Conservation (phyloP, 2,797 vertebrate genomes). For the Ammospiza maritima region DNA sequence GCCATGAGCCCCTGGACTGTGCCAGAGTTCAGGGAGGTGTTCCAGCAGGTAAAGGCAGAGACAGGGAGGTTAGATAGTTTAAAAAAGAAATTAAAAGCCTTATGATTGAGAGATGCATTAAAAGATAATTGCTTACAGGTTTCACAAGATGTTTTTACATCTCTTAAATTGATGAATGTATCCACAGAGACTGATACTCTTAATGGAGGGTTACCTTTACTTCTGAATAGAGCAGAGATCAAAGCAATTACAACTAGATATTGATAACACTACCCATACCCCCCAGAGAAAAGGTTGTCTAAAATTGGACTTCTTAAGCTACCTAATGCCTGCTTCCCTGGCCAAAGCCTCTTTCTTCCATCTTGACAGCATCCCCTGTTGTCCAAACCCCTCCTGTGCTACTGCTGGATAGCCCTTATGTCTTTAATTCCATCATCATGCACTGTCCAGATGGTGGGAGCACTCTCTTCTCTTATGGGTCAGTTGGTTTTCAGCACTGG, state of each 20-base stretch:
- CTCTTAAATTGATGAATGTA: slow-evolving; percentile 14
- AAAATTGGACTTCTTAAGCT: background rate
- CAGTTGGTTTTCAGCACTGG: background rate
- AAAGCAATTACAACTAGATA: background rate
- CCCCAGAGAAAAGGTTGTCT: background rate
- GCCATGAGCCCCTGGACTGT: background rate
- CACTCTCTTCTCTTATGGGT: background rate
- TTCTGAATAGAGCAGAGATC: background rate
- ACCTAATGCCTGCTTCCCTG: background rate
- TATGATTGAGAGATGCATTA: background rate
- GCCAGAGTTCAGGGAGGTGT: background rate
- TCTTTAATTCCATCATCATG: background rate
- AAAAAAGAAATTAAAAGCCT: slow-evolving; percentile 19
- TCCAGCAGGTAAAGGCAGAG: background rate
- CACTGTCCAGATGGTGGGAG: background rate
- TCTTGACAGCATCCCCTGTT: background rate
- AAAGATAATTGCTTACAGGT: slow-evolving; percentile 19
- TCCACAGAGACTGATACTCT: background rate
- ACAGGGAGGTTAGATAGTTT: background rate
- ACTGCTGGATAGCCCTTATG: background rate
- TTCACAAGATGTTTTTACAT: slow-evolving; percentile 36
- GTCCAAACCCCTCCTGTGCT: background rate
- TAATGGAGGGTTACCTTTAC: background rate
- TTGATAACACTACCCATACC: background rate
- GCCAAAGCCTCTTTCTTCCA: background rate